Conservation (phyloP, 2,797 vertebrate species). For the Arnoldichthys spilopterus region DNA sequence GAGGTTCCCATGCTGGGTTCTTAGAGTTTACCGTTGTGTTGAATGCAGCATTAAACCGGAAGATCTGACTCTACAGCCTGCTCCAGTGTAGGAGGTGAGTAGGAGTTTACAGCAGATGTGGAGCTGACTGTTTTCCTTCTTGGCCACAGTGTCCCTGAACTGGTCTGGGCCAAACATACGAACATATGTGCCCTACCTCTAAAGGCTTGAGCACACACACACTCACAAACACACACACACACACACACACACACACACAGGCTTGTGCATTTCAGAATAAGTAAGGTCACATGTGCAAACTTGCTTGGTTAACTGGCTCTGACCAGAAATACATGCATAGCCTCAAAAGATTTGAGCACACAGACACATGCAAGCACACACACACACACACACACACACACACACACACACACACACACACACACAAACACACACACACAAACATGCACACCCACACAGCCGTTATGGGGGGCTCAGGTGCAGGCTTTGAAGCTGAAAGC, state of each 20-base stretch:
- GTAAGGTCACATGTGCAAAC: background rate
- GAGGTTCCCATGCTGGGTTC: no score
- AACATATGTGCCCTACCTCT: no score
- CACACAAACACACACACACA: conserved; percentile 9
- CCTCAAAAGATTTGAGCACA: conserved; percentile 21
- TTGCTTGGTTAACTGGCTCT: background rate
- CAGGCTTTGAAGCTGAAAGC: conserved; percentile 69
- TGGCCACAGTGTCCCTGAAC: no score
- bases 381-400: conserved; percentile 25
- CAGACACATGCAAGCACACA: conserved; percentile 32
- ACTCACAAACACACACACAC: conserved; percentile 14
- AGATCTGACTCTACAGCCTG: no score
- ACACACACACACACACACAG: conserved; percentile 37
- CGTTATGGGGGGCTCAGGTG: conserved; percentile 71
- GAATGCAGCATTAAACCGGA: no score
- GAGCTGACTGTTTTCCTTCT: no score
- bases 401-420: conserved; percentile 39
- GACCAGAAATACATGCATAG: conserved; percentile 19
- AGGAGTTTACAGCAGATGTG: no score
- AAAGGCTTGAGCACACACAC: no score
- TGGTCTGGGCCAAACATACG: no score
- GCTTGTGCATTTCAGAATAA: background rate
- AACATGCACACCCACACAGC: conserved; percentile 42
- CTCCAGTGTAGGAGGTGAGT: no score
- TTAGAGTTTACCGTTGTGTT: no score